A percentile compares a stretch with the other conserved stretches of the same genome.
Evolutionary conservation across 1,140 invertebrate genomes (phyloP).

Genomic region (Eurosta solidaginis): DNA sequence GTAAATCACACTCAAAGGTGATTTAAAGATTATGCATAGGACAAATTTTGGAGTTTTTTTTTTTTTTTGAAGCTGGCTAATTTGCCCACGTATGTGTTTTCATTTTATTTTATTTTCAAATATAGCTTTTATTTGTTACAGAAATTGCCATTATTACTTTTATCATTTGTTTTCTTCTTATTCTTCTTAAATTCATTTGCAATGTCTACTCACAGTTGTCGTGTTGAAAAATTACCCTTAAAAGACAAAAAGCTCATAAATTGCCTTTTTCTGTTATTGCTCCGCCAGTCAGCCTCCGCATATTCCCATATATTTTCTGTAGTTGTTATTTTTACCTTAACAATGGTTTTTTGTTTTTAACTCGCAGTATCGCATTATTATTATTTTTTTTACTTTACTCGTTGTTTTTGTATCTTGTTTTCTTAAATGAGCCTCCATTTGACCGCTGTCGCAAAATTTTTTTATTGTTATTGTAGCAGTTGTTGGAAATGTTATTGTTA

Average conservation of each 20-base stretch:
- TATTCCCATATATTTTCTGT: not conserved
- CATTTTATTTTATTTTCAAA: not conserved
- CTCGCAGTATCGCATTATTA: not conserved
- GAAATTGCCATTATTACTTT: slow-evolving; percentile 17
- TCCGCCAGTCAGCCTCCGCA: not conserved
- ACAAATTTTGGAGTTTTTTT: no score
- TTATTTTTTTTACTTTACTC: not conserved
- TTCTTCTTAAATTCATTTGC: not conserved
- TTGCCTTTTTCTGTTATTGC: slow-evolving; percentile 30
- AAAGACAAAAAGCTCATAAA: slow-evolving; percentile 36
- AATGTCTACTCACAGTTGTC: slow-evolving; percentile 4
- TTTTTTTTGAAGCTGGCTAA: no score
- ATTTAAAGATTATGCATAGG: no score
- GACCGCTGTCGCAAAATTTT: not conserved
- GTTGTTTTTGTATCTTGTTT: not conserved
- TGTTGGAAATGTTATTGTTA: not conserved
- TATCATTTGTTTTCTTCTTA: not conserved
- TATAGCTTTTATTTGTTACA: not conserved
- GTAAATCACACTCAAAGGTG: no score
- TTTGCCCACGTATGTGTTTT: no score
- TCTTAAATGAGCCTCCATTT: not conserved
- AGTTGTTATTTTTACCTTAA: not conserved
- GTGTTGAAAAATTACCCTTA: slow-evolving; percentile 28
- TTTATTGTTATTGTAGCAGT: slow-evolving; percentile 18
- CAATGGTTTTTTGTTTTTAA: not conserved